Percentiles rank a stretch among this genome's conserved stretches.
Conservation (phyloP, 2,113 vertebrate species). For the Pedetes capensis region DNA sequence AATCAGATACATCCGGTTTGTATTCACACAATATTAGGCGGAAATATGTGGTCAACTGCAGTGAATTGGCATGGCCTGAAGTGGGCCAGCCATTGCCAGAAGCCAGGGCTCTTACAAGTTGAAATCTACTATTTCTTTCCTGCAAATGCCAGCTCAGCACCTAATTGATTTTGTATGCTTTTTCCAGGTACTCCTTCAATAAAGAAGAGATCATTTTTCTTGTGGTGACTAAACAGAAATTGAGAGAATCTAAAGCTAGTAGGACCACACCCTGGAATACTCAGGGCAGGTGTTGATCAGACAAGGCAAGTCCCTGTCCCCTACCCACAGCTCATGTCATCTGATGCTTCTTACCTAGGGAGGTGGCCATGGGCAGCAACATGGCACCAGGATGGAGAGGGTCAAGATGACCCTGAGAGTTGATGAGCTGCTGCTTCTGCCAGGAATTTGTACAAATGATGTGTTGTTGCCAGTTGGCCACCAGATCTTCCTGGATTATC, state of each 20-base stretch:
- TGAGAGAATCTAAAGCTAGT: not conserved
- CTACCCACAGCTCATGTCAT: rapidly evolving
- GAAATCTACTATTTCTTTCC: constrained; percentile 28
- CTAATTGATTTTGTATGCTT: not conserved
- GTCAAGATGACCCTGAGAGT: not conserved
- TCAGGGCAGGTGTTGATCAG: no score
- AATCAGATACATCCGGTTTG: constrained; percentile 57
- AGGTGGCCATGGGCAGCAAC: not conserved
- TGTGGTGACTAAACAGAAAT: not conserved
- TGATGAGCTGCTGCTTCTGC: not conserved
- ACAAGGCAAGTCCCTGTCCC: not conserved
- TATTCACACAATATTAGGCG: not conserved
- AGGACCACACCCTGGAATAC: not conserved
- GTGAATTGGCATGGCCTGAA: constrained; percentile 25
- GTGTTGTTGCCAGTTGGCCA: not conserved
- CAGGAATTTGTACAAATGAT: not conserved
- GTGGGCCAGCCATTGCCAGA: not conserved
- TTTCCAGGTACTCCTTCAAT: not conserved
- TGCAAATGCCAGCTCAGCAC: not conserved
- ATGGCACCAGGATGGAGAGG: not conserved
- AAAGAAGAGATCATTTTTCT: constrained; percentile 1
- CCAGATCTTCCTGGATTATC: not conserved
- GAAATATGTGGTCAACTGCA: constrained; percentile 41
- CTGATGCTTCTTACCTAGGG: no score
- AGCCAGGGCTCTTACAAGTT: not conserved